Evolutionary conservation across 2,888 invertebrate species (phyloP).

Genomic region (Drosophila melanocephala): DNA sequence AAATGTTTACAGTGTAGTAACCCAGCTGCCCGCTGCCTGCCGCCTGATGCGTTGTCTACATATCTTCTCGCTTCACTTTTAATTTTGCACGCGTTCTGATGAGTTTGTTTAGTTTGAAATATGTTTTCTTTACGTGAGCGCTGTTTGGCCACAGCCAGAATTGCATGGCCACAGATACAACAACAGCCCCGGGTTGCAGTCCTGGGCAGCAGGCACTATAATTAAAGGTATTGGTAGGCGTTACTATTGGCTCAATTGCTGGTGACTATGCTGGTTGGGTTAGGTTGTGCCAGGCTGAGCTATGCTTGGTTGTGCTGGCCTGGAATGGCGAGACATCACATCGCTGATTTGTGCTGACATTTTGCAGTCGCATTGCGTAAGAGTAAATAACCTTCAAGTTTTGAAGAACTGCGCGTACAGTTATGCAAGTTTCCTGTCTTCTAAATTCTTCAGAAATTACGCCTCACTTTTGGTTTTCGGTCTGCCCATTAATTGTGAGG

Average conservation of each 20-base stretch:
- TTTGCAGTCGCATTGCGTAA: constrained; percentile 65
- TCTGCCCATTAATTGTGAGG: constrained; percentile 57
- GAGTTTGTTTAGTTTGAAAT: constrained; percentile 82
- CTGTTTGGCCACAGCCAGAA: constrained; percentile 57
- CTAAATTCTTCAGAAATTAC: constrained; percentile 66
- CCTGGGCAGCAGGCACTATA: constrained; percentile 67
- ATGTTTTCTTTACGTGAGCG: constrained; percentile 82
- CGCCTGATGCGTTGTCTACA: constrained; percentile 49
- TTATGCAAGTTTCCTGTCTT: constrained; percentile 76
- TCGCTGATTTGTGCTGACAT: constrained; percentile 55
- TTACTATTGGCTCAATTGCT: constrained; percentile 77
- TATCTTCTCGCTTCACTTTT: constrained; percentile 74
- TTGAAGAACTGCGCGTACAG: constrained; percentile 58
- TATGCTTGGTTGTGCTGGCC: not conserved
- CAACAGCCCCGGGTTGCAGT: constrained; percentile 28
- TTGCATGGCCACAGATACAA: constrained; percentile 3
- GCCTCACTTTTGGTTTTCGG: constrained; percentile 44
- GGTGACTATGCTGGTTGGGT: constrained; percentile 17
- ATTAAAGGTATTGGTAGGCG: constrained; percentile 81
- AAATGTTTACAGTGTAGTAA: constrained; percentile 4
- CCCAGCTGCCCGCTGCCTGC: not conserved
- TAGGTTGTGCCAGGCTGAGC: not conserved
- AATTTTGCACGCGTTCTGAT: constrained; percentile 79
- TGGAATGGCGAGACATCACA: constrained; percentile 34
- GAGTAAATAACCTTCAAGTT: constrained; percentile 50